These are phyloP conservation scores for Montipora foliosa DNA, from an alignment of 64 coral and sea anemone genomes.

Conservation along the genomic window DNA sequence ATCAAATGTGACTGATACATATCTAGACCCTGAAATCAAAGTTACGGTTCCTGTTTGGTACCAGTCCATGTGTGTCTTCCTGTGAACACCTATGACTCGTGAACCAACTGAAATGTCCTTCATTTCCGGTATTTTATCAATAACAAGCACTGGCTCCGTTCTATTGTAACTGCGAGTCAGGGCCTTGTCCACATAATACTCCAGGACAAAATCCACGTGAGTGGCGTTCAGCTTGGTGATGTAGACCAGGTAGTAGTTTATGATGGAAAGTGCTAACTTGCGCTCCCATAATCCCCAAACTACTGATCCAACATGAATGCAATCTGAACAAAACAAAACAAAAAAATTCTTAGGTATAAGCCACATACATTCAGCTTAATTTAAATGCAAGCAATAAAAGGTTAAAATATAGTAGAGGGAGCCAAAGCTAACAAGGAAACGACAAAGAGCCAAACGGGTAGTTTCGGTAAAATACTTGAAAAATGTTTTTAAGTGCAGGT, in stretches of 20 bases:
- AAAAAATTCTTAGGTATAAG: too few relatives aligned
- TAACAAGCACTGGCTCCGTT: neutral
- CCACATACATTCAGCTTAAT: neutral
- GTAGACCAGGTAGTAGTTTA: conserved; percentile 22
- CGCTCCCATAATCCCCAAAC: neutral
- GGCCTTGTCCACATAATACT: neutral
- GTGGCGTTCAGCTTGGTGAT: conserved; percentile 5
- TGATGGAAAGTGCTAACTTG: neutral
- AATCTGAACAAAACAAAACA: neutral
- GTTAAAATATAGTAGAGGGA: neutral
- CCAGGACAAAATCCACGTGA: neutral
- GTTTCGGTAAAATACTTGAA: too few relatives aligned
- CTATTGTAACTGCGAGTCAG: neutral
- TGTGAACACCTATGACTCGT: conserved; percentile 24
- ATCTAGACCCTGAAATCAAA: neutral
- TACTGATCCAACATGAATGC: conserved; percentile 32
- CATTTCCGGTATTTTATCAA: neutral
- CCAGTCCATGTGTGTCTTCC: neutral
- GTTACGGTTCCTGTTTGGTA: neutral
- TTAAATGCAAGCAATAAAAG: neutral
- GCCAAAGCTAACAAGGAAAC: too few relatives aligned
- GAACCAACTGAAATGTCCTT: conserved; percentile 6
- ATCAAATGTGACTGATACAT: neutral
- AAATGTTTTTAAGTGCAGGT: too few relatives aligned
- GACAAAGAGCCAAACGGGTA: too few relatives aligned